Base-by-base conservation (phyloP, 2,113 vertebrate species). In the Oryzias melastigma region DNA sequence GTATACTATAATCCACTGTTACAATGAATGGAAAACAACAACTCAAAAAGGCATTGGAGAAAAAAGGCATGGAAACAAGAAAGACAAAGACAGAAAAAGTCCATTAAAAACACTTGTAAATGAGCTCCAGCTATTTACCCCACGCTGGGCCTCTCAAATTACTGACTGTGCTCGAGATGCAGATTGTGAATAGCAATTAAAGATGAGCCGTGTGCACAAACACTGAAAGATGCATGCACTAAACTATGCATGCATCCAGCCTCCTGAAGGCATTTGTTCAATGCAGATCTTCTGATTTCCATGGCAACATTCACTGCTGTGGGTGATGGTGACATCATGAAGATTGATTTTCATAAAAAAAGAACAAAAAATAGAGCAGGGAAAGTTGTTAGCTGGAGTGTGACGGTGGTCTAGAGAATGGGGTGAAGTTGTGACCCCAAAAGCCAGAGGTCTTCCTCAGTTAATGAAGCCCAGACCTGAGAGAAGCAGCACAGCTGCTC, bases 141-240 rank as follows among this genome's bases (percentile, higher is more conserved):
- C 88, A 81, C 47, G 75, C 88, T 78, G 83, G 59, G 87, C 68
- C 72, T 70, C 71, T 85, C 20, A 20, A 85, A 83, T 86, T 87
- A 85, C 85, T 41, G 78, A 69, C 84, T 83, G 81, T 68, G 80
- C 80, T 75, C 81, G 75, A 78, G 81, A 85, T 81, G 81, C 81
- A 87, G 76, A 78, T 79, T 83, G 84, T 78, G 78, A 84, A 87
- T 82, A 77, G 82, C 87, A 90, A 88, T 88, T 88, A 88, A 85
- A 84, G 78, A 86, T 71, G 82, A 85, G 58, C 73, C 45, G 51
- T 58, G 70, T 58, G 62, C 73, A 59, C 61, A 80, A 12, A 62
- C 59, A 64, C 57, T 52, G 18, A 56, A 1, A 51, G n/a, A 65
- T 17, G 16, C 67, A 58, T 49, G 45, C 77, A 70, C 64, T 17